Percentiles rank a stretch among this genome's conserved stretches.
Evolutionary conservation across 2,797 vertebrate genomes (phyloP).

Genomic region (Aldrovandia affinis): DNA sequence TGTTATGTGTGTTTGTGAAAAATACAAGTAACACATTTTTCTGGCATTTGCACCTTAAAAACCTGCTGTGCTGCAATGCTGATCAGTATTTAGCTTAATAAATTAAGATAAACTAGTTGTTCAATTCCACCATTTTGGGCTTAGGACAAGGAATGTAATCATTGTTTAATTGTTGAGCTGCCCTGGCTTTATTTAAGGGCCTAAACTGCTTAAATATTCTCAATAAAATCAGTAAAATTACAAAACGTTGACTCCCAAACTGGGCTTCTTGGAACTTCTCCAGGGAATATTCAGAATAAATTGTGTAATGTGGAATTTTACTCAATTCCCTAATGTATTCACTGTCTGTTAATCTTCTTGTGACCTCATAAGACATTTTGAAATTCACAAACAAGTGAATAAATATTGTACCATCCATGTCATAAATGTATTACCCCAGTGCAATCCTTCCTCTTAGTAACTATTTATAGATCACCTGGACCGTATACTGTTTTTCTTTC

Average conservation of each 20-base stretch:
- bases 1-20: neutral
- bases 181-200: neutral
- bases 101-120: neutral
- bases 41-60: neutral
- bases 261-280: neutral
- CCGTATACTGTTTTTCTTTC: too few species aligned
- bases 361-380: neutral
- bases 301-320: neutral
- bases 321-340: neutral
- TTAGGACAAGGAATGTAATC: neutral
- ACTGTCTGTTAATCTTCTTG: neutral
- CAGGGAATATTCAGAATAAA: neutral
- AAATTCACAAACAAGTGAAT: neutral
- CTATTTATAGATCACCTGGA: too few species aligned
- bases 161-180: neutral
- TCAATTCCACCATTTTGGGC: neutral
- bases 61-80: too few species aligned
- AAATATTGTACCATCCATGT: neutral
- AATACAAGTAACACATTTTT: neutral
- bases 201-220: neutral
- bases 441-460: too few species aligned
- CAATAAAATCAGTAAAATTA: constrained; percentile 2
- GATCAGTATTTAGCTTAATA: neutral
- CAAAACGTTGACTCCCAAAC: neutral
- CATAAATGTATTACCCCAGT: too few species aligned